Evolutionary conservation across 2,888 invertebrate species (phyloP).

Genomic region (Himalopsyche anomala): DNA sequence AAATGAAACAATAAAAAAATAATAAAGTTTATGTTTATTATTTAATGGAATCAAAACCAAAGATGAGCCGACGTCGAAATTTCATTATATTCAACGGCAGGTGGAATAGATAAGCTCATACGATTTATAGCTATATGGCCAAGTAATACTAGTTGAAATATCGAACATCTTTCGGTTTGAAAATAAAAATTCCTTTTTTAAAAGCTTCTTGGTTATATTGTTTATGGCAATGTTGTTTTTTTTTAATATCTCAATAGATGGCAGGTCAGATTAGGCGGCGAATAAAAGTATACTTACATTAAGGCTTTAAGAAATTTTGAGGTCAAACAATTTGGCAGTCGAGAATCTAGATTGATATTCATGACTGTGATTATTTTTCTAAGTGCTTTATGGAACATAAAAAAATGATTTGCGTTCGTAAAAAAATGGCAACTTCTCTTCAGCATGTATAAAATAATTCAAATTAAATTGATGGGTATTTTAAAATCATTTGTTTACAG

Average conservation of each 20-base stretch:
- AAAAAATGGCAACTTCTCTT: no score
- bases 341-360: no score
- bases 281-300: conserved; percentile 3
- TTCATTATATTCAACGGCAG: background rate
- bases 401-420: no score
- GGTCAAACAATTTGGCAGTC: background rate
- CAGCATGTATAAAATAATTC: no score
- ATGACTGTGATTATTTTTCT: no score
- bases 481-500: no score
- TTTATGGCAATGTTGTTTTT: background rate
- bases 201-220: background rate
- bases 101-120: conserved; percentile 3
- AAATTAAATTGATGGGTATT: no score
- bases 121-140: background rate
- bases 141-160: background rate
- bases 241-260: conserved; percentile 16
- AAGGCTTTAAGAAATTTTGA: background rate
- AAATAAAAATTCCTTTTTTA: conserved; percentile 19
- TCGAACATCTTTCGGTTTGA: background rate
- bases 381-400: no score
- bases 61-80: background rate
- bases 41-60: background rate
- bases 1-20: background rate
- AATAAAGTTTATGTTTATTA: background rate
- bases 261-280: background rate